Evolutionary conservation across 2,113 vertebrate genomes (phyloP).

Genomic region (Mohoua ochrocephala): DNA sequence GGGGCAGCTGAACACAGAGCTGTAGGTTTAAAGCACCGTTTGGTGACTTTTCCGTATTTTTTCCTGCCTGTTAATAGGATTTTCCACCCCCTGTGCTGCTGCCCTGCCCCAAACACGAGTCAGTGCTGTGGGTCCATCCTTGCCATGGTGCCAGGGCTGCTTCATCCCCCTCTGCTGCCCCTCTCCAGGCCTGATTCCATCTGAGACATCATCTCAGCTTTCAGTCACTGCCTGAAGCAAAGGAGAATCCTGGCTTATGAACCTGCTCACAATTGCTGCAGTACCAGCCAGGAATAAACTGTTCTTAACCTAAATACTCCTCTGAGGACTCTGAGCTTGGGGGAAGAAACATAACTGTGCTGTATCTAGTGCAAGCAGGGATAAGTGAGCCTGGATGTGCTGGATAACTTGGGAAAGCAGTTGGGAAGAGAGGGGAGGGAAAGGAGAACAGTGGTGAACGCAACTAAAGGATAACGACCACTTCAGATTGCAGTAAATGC

Average conservation of each 20-base stretch:
- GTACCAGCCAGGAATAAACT: constrained; percentile 37
- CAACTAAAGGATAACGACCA: not conserved
- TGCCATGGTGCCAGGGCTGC: rapidly evolving
- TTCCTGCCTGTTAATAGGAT: not conserved
- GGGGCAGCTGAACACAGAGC: not conserved
- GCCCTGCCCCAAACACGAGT: rapidly evolving
- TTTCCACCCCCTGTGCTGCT: not conserved
- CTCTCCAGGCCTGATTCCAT: not conserved
- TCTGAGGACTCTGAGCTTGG: constrained; percentile 35
- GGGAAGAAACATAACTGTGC: constrained; percentile 1
- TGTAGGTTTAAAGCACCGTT: rapidly evolving
- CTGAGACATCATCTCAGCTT: not conserved
- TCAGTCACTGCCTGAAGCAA: not conserved
- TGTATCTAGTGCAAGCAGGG: not conserved
- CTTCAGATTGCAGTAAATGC: not conserved
- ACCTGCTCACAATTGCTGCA: not conserved
- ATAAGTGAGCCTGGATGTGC: not conserved
- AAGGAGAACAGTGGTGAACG: not conserved
- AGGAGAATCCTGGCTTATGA: not conserved
- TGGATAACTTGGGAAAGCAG: not conserved
- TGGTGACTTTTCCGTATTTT: not conserved
- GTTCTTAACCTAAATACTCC: constrained; percentile 50
- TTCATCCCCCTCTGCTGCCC: not conserved
- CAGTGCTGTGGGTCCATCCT: not conserved
- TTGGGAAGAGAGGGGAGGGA: not conserved